These are phyloP conservation scores for Aldrovandia affinis DNA, from an alignment of 2,797 vertebrate species.

Conservation along the genomic window DNA sequence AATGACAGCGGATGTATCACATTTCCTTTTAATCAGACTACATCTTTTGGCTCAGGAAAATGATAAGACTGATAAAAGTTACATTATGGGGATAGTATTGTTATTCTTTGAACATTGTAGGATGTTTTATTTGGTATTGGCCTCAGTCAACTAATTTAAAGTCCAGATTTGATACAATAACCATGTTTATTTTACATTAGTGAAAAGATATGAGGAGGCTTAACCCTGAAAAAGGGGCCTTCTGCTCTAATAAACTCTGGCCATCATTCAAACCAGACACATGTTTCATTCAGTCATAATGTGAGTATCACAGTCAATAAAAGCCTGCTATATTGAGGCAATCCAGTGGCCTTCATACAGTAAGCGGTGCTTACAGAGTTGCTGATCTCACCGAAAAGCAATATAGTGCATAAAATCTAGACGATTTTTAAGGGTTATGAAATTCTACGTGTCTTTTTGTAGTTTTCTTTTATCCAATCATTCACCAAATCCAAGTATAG, in stretches of 20 bases:
- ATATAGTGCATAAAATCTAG: neutral
- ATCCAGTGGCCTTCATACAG: neutral
- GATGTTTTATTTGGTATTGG: neutral
- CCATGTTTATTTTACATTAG: neutral
- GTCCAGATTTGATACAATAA: neutral
- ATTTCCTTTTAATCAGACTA: neutral
- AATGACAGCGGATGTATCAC: neutral
- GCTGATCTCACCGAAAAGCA: neutral
- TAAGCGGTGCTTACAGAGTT: neutral
- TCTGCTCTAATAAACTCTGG: neutral
- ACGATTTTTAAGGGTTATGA: neutral
- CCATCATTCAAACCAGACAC: constrained; percentile 1
- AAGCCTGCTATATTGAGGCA: neutral
- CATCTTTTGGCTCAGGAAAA: neutral
- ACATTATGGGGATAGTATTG: neutral
- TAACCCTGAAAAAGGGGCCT: neutral
- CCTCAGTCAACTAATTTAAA: neutral
- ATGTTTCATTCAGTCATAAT: neutral
- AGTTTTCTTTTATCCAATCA: neutral
- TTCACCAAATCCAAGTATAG: neutral
- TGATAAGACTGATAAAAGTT: constrained; percentile 37
- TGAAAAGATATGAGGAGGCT: neutral
- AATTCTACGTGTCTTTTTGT: too few species aligned
- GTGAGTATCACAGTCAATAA: constrained; percentile 3
- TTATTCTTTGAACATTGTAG: neutral